phyloP scores from a whole-genome alignment of 1,140 invertebrate genomes.

The Drosophila setifemur region DNA sequence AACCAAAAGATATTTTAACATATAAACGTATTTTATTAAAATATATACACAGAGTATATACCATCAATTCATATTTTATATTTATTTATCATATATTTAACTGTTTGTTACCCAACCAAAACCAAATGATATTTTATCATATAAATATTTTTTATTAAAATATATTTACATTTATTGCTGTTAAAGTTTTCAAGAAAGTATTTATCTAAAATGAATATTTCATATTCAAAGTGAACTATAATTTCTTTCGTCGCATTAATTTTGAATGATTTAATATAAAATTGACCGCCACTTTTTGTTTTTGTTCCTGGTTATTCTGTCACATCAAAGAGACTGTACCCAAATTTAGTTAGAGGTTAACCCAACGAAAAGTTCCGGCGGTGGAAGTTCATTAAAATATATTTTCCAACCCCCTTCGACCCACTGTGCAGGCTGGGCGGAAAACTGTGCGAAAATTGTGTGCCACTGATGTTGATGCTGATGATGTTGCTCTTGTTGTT shows the following conservation, averaged over 20 bases:
- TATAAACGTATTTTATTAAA: too few species aligned
- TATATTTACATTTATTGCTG: too few species aligned
- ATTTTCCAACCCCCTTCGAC: constrained; percentile 1
- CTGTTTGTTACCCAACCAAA: background rate
- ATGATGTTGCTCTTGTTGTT: constrained; percentile 6
- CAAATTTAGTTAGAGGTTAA: constrained; percentile 39
- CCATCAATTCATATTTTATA: too few species aligned
- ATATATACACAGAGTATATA: too few species aligned
- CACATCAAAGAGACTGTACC: background rate
- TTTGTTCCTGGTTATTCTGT: background rate
- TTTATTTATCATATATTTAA: too few species aligned
- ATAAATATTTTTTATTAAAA: background rate
- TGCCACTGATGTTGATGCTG: constrained; percentile 11
- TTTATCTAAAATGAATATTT: background rate
- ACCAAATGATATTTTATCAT: too few species aligned
- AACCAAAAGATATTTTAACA: too few species aligned
- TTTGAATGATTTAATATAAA: constrained; percentile 22
- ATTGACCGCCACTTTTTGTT: background rate
- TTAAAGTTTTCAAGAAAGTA: too few species aligned
- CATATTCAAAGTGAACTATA: too few species aligned
- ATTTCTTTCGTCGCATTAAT: too few species aligned
- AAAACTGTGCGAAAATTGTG: constrained; percentile 34
- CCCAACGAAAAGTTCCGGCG: constrained; percentile 30
- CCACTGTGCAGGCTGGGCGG: constrained; percentile 30
- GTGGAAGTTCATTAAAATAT: constrained; percentile 39